Evolutionary conservation across 2,113 vertebrate genomes (phyloP).

Genomic region (Eleginops maclovinus): DNA sequence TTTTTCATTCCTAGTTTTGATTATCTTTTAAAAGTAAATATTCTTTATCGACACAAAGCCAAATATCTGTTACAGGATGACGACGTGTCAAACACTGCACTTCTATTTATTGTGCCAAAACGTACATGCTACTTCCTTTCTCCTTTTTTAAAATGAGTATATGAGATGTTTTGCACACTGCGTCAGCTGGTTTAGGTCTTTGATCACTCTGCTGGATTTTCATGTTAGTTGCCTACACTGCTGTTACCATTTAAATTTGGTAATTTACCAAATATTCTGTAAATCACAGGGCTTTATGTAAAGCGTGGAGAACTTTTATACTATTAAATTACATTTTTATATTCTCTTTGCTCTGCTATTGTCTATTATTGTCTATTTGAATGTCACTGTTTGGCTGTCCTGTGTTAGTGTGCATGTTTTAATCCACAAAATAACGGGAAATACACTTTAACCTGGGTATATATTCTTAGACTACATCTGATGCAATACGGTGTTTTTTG

Average conservation of each 20-base stretch:
- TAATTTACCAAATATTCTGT: background rate
- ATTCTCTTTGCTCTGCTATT: background rate
- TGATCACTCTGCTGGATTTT: background rate
- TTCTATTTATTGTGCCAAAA: constrained; percentile 21
- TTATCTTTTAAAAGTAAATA: background rate
- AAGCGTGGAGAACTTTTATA: constrained; percentile 24
- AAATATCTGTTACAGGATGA: background rate
- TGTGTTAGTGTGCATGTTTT: too few relatives aligned
- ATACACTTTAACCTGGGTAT: too few relatives aligned
- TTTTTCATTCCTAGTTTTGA: constrained; percentile 6
- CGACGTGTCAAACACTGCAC: background rate
- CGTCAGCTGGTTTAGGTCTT: background rate
- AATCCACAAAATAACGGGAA: too few relatives aligned
- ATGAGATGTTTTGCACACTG: background rate
- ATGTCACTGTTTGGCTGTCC: background rate
- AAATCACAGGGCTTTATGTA: background rate
- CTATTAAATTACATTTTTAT: constrained; percentile 47
- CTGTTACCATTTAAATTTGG: constrained; percentile 4
- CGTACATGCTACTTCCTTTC: background rate
- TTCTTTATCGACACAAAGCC: background rate
- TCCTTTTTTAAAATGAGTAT: background rate
- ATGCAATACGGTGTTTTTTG: too few relatives aligned
- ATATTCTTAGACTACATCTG: too few relatives aligned
- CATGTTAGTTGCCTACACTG: background rate
- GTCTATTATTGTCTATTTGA: background rate